Evolutionary conservation across 2,888 invertebrate species (phyloP).

Genomic region (Endotricha flammealis): DNA sequence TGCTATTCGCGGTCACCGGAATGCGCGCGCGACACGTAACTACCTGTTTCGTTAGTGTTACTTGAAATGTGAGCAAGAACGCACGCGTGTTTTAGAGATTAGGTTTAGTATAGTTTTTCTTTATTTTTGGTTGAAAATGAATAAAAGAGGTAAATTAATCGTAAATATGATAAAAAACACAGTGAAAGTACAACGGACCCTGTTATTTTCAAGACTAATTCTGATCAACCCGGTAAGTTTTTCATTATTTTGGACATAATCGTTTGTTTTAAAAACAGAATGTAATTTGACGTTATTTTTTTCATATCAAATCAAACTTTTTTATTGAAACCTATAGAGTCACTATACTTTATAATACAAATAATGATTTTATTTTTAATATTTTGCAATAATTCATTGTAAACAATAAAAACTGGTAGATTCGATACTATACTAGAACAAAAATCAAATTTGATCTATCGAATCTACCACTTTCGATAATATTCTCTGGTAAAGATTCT

Average conservation of each 20-base stretch:
- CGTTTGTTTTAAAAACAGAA: conserved; percentile 3
- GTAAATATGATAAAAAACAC: conserved; percentile 8
- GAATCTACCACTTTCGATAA: no score
- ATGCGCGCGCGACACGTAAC: conserved; percentile 7
- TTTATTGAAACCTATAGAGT: not conserved
- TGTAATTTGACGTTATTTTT: no score
- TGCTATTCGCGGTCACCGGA: conserved; percentile 2
- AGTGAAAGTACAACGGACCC: conserved; percentile 6
- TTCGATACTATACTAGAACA: no score
- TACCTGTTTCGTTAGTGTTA: conserved; percentile 9
- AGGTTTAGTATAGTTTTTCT: conserved; percentile 8
- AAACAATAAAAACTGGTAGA: no score
- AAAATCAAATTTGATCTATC: no score
- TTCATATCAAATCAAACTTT: not conserved
- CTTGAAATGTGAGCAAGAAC: conserved; percentile 4
- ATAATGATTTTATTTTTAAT: no score
- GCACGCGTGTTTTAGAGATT: conserved; percentile 9
- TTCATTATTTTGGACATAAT: conserved; percentile 1
- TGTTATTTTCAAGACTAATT: conserved; percentile 3
- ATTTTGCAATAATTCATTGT: no score
- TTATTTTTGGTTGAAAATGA: conserved; percentile 7
- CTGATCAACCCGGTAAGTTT: conserved; percentile 4
- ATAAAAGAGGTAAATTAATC: conserved; percentile 7
- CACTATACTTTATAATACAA: no score
- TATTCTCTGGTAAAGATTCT: no score